Evolutionary conservation across 1,140 invertebrate genomes (phyloP).

Genomic region (Pseudoatta argentina): DNA sequence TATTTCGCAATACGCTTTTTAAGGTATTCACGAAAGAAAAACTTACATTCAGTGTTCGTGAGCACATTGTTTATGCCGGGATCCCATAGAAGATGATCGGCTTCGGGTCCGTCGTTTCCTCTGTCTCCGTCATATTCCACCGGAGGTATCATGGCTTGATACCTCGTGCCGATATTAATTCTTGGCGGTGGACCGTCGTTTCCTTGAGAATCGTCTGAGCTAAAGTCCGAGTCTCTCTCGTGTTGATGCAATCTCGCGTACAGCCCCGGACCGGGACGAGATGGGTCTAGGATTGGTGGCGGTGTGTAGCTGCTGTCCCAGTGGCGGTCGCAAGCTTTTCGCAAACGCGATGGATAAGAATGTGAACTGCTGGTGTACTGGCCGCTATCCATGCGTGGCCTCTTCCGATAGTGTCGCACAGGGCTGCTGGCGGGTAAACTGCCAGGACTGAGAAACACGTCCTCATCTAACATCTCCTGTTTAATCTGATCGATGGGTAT

Average conservation of each 20-base stretch:
- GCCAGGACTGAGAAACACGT: constrained; percentile 92
- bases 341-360: constrained; percentile 88
- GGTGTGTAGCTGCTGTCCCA: constrained; percentile 93
- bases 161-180: constrained; percentile 96
- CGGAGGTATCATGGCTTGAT: constrained; percentile 94
- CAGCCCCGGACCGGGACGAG: constrained; percentile 94
- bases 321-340: constrained; percentile 87
- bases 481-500: constrained; percentile 86
- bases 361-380: constrained; percentile 87
- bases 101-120: constrained; percentile 82
- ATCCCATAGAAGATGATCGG: constrained; percentile 95
- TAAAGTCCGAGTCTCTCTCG: constrained; percentile 84
- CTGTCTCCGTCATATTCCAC: constrained; percentile 85
- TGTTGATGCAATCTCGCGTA: constrained; percentile 89
- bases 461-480: constrained; percentile 88
- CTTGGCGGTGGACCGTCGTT: constrained; percentile 87
- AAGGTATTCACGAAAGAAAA: not conserved
- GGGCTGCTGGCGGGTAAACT: constrained; percentile 89
- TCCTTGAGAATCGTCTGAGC: constrained; percentile 84
- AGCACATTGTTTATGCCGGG: constrained; percentile 91
- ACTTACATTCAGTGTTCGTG: constrained; percentile 91
- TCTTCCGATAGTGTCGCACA: constrained; percentile 88
- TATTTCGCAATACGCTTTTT: not conserved
- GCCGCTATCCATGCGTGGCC: constrained; percentile 88
- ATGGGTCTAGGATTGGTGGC: constrained; percentile 96